Conservation (phyloP, 1,140 invertebrate species). For the Amphibalanus amphitrite region DNA sequence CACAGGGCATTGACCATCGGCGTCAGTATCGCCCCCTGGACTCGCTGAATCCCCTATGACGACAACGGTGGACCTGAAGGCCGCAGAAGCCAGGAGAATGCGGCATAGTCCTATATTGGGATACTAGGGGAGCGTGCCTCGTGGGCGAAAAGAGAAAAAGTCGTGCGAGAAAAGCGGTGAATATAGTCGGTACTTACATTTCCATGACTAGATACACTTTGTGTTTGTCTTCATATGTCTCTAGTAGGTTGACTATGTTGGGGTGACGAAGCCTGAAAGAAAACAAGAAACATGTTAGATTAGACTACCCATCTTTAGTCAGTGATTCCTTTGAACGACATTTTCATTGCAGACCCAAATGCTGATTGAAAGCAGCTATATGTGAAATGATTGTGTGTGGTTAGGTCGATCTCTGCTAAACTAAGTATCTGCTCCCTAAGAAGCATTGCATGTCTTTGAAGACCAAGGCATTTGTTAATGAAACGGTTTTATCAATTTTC, state of each 20-base stretch:
- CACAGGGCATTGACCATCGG: no score
- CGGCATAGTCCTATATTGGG: no score
- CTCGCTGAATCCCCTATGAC: no score
- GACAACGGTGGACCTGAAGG: no score
- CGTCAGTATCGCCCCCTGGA: no score
- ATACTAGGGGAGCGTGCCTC: no score
- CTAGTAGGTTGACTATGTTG: slow-evolving; percentile 94
- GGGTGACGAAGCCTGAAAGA: slow-evolving; percentile 81
- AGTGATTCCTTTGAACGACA: background rate
- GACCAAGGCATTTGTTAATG: no score
- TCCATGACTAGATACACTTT: slow-evolving; percentile 99
- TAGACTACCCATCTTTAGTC: background rate
- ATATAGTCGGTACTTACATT: slow-evolving; percentile 55
- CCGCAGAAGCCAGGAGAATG: no score
- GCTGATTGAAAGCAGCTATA: background rate
- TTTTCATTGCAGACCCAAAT: background rate
- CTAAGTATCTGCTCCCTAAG: background rate
- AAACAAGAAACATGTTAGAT: background rate
- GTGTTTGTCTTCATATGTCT: slow-evolving; percentile 94
- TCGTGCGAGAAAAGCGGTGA: no score
- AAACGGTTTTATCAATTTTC: no score
- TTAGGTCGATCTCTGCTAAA: background rate
- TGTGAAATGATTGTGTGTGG: background rate
- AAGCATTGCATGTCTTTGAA: no score
- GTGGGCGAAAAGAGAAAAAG: no score